Base-by-base conservation (phyloP, 1,140 invertebrate genomes). In the Panagrolaimus sp. region DNA sequence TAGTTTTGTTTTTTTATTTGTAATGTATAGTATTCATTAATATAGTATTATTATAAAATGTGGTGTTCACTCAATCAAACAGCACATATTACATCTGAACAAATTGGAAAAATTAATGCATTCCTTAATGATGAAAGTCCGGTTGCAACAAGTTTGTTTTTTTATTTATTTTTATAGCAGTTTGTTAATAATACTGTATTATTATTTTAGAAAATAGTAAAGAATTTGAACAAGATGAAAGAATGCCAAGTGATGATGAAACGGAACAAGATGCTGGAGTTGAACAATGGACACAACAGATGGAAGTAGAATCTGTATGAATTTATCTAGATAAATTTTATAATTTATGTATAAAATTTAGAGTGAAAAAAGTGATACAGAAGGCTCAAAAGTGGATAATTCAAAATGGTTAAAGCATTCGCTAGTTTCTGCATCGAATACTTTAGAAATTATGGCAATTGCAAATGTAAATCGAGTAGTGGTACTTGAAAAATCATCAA, bases 291-390 rank as follows among this genome's bases (percentile, higher is more conserved):
- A 57, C 51, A 11, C 51, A 20, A 20, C 51, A 20, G n/a, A 57
- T 57, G 51, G 51, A 57, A n/a, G 51, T 57, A 11, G 51, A 57
- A 25, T 57, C 51, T 20, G 51, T 57, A 27, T 25, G 51, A 4
- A 38, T 38, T 38, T 38, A 7, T 38, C 7, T 38, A 38, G 2
- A 2, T 4, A 38, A 2, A 38, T 2, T 38, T 38, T 2, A 38
- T 38, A 4, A 38, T 38, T 4, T 38, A 38, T n/a, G n/a, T n/a
- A 38, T 7, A 38, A 4, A 4, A 38, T 38, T 38, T 38, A 38
- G 31, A 38, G 31, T 38, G 31, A 57, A 57, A 20, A 11, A 9
- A 57, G 51, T 27, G 51, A 57, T 23, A 27, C 51, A 20, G 51
- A 57, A n/a, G 51, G 20, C 51, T 27, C 20, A 1, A 57, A 27